These are phyloP conservation scores for Anoplius nigerrimus DNA, from an alignment of 2,888 invertebrate genomes.

Conservation along the genomic window DNA sequence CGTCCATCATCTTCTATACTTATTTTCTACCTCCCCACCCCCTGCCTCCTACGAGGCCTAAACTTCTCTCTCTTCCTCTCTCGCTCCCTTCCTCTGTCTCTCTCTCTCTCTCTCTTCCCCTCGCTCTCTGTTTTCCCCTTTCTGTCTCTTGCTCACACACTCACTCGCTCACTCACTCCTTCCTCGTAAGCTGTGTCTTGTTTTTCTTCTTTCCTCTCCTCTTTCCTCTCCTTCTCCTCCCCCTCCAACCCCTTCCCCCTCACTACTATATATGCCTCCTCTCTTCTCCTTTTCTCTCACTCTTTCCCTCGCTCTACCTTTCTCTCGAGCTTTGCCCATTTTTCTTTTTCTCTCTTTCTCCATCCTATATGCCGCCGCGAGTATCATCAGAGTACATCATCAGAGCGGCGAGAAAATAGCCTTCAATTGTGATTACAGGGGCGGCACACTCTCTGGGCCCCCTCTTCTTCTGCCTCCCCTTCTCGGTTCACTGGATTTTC, in stretches of 20 bases:
- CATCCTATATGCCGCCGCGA: constrained; percentile 64
- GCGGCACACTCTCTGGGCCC: constrained; percentile 57
- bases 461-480: constrained; percentile 61
- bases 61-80: constrained; percentile 24
- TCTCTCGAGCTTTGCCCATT: constrained; percentile 19
- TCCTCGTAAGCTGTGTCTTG: constrained; percentile 31
- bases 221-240: too few relatives aligned
- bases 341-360: constrained; percentile 41
- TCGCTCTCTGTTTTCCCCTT: constrained; percentile 34
- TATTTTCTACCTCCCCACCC: constrained; percentile 69
- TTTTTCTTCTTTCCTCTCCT: constrained; percentile 4
- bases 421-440: constrained; percentile 76
- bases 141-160: constrained; percentile 19
- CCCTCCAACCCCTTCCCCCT: too few relatives aligned
- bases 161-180: constrained; percentile 28
- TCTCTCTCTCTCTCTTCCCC: constrained; percentile 47
- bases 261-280: constrained; percentile 38
- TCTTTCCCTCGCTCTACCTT: constrained; percentile 33
- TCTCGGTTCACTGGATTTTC: constrained; percentile 55
- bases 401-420: constrained; percentile 76
- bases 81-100: constrained; percentile 23
- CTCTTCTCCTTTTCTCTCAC: not conserved
- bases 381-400: constrained; percentile 75
- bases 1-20: constrained; percentile 75
- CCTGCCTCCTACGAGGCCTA: constrained; percentile 28